A percentile compares a stretch with the other conserved stretches of the same genome.
Conservation (phyloP, 2,888 invertebrate species). For the Tethea ocularis region DNA sequence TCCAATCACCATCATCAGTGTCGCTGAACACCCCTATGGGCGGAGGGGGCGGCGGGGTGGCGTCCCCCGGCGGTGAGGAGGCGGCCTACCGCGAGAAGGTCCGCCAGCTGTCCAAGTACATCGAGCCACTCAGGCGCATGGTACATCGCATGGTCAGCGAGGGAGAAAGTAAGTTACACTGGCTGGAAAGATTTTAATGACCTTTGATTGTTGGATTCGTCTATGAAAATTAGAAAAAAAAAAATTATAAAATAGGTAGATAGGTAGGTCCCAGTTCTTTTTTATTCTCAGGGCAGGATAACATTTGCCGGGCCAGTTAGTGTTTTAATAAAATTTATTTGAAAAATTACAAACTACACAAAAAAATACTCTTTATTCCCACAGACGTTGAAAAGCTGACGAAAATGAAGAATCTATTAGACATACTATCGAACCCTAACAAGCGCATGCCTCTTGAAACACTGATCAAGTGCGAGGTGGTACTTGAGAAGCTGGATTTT, state of each 20-base stretch:
- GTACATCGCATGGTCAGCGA: slow-evolving; percentile 94
- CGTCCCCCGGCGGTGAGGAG: slow-evolving; percentile 87
- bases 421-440: slow-evolving; percentile 94
- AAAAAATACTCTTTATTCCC: neutral
- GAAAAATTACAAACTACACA: too few relatives aligned
- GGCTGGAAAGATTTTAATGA: too few relatives aligned
- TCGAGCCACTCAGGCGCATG: slow-evolving; percentile 95
- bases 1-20: slow-evolving; percentile 90
- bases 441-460: slow-evolving; percentile 96
- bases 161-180: slow-evolving; percentile 83
- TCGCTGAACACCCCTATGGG: slow-evolving; percentile 90
- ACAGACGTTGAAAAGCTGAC: slow-evolving; percentile 94
- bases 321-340: too few relatives aligned
- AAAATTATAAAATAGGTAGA: neutral
- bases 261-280: too few relatives aligned
- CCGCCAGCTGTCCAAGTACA: slow-evolving; percentile 95
- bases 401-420: slow-evolving; percentile 97
- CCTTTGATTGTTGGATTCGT: too few relatives aligned
- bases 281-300: too few relatives aligned
- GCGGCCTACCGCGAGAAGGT: slow-evolving; percentile 97
- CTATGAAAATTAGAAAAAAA: neutral
- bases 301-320: too few relatives aligned
- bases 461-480: slow-evolving; percentile 95
- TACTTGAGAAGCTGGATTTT: slow-evolving; percentile 93
- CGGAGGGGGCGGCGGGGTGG: slow-evolving; percentile 57